Evolutionary conservation across 2,797 vertebrate species (phyloP), one percentile per base, ranked within the genome.

Genomic region (Oryzias sinensis): DNA sequence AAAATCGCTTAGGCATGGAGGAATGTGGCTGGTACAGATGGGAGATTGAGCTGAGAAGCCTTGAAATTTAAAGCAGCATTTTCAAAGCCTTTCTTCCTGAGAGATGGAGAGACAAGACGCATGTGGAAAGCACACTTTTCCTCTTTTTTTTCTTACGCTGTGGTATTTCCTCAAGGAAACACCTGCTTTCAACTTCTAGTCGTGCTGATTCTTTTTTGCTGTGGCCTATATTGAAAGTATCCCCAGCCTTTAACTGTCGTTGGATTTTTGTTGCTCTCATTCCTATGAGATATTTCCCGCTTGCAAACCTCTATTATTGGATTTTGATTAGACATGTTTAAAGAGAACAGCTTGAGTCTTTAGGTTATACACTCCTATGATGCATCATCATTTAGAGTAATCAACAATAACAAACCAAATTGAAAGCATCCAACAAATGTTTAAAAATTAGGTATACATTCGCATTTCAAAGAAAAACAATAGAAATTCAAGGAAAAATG

Each of bases 121-220:
- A 74, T 46, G 72, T 62, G 76, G 74, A 79, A 63, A 73, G 82
- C 76, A 84, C 80, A 82, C 85, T 89, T 74, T 84, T 22, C 20
- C 20, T 22, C 20, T 2, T 85, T 76, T 18, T 43, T 9, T 33
- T 29, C 6, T 29, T 9, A 33, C 8, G 11, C 73, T 59, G 53
- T 78, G 89, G 88, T 87, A 90, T 89, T 89, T 92, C 88, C 87
- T 90, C 52, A 62, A 87, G 87, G 89, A 92, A 91, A 84, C 84
- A 90, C 87, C 79, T 86, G 85, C 86, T 88, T 88, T 86, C 61
- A 81, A 76, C 74, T 68, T 80, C 53, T 79, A 11, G 68, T 83
- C 33, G 58, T 77, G 72, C 80, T 77, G 76, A 83, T 74, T 84
- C 56, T 82, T 68, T 24, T 68, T 49, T 9, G 41, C 47, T 60